These are phyloP conservation scores for Solea senegalensis DNA, from an alignment of 2,113 vertebrate genomes.

Conservation along the genomic window DNA sequence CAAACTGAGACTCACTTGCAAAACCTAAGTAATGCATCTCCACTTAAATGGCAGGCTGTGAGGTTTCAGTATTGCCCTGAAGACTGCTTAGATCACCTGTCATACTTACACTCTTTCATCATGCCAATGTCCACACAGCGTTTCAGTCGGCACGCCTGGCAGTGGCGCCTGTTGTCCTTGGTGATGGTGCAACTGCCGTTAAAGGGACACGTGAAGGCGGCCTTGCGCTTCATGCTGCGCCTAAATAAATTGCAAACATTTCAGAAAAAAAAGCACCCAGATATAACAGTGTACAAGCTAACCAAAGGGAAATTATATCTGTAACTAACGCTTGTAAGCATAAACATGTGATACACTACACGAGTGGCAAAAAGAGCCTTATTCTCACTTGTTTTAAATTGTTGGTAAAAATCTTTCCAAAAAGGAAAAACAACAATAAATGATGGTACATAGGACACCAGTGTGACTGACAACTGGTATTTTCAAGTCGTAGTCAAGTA, in stretches of 20 bases:
- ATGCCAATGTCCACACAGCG: slow-evolving; percentile 97
- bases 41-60: neutral
- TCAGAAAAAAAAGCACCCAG: neutral
- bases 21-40: neutral
- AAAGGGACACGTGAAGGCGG: slow-evolving; percentile 94
- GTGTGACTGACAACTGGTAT: neutral
- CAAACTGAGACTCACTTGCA: slow-evolving; percentile 2
- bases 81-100: slow-evolving; percentile 32
- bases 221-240: slow-evolving; percentile 98
- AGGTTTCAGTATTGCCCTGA: neutral
- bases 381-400: slow-evolving; percentile 14
- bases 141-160: slow-evolving; percentile 95
- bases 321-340: neutral
- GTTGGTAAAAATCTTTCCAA: too few relatives aligned
- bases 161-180: slow-evolving; percentile 98
- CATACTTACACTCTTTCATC: slow-evolving; percentile 99
- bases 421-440: too few relatives aligned
- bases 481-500: slow-evolving; percentile 22
- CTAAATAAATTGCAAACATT: slow-evolving; percentile 68
- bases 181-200: slow-evolving; percentile 94
- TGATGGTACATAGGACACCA: too few relatives aligned
- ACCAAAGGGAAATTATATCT: neutral
- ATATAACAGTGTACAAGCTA: too few relatives aligned
- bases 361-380: neutral
- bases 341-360: neutral